Evolutionary conservation across 2,888 invertebrate genomes (phyloP).

Genomic region (Drosophila algonquin): DNA sequence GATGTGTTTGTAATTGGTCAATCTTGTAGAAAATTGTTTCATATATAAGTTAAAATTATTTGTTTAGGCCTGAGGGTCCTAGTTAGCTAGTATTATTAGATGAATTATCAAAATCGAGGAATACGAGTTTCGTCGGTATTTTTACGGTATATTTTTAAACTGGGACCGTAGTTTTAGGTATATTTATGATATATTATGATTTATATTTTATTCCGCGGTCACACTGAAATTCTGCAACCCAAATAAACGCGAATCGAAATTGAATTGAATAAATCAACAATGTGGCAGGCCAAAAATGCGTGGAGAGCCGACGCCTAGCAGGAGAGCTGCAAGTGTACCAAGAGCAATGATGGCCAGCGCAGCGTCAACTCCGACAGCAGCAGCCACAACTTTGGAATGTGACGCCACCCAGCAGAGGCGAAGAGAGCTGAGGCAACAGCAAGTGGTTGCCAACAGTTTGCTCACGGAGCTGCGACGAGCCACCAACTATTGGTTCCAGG

Average conservation of each 20-base stretch:
- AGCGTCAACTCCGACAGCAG: neutral
- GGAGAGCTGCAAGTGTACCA: neutral
- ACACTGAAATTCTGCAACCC: too few species aligned
- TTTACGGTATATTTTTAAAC: too few species aligned
- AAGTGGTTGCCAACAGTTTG: constrained; percentile 30
- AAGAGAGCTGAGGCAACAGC: constrained; percentile 15
- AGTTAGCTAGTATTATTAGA: too few species aligned
- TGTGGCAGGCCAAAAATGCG: neutral
- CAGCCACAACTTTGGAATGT: neutral
- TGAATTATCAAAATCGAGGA: neutral
- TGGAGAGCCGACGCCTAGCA: neutral
- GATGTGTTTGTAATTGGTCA: too few species aligned
- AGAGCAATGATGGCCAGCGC: neutral
- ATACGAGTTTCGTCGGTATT: too few species aligned
- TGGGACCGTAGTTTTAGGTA: too few species aligned
- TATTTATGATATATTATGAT: too few species aligned
- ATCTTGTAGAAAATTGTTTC: too few species aligned
- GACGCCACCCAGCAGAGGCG: constrained; percentile 19
- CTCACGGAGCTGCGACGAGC: constrained; percentile 51
- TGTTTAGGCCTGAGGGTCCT: too few species aligned
- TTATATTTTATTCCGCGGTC: too few species aligned
- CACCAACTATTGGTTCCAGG: constrained; percentile 66
- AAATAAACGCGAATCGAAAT: neutral
- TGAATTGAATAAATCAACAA: neutral
- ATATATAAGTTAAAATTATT: too few species aligned